phyloP scores from a whole-genome alignment of 2,113 vertebrate genomes.

The Oriolus oriolus region DNA sequence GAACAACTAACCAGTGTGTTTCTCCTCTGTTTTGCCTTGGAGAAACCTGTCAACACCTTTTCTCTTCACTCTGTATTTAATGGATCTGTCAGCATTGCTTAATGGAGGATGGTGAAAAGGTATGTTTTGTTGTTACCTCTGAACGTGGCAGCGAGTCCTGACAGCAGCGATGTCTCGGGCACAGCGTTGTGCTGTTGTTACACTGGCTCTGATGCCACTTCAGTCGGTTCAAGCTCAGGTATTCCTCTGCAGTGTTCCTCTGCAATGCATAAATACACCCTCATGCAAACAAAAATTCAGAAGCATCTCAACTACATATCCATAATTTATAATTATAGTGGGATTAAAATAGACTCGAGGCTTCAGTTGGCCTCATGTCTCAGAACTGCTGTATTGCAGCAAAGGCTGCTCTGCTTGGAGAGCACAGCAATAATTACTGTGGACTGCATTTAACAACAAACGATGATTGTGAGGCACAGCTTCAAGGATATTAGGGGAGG shows the following conservation, averaged over 20 bases:
- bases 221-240: background rate
- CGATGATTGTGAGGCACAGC: background rate
- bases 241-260: background rate
- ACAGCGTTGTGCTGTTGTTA: fast-evolving
- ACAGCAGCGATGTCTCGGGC: background rate
- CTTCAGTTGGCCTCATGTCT: background rate
- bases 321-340: slow-evolving; percentile 34
- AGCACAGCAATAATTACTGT: background rate
- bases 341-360: slow-evolving; percentile 22
- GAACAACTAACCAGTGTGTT: background rate
- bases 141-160: background rate
- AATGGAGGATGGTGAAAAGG: slow-evolving; percentile 17
- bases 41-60: slow-evolving; percentile 39
- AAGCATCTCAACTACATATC: background rate
- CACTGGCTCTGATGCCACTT: background rate
- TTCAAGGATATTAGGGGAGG: background rate
- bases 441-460: background rate
- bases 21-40: background rate
- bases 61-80: slow-evolving; percentile 5
- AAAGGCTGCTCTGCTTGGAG: background rate
- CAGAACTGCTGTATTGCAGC: background rate
- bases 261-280: background rate
- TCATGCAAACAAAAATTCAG: background rate
- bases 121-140: background rate
- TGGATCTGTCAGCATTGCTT: background rate